phyloP scores from a whole-genome alignment of 2,888 invertebrate genomes.

The Andrena flavipes region DNA sequence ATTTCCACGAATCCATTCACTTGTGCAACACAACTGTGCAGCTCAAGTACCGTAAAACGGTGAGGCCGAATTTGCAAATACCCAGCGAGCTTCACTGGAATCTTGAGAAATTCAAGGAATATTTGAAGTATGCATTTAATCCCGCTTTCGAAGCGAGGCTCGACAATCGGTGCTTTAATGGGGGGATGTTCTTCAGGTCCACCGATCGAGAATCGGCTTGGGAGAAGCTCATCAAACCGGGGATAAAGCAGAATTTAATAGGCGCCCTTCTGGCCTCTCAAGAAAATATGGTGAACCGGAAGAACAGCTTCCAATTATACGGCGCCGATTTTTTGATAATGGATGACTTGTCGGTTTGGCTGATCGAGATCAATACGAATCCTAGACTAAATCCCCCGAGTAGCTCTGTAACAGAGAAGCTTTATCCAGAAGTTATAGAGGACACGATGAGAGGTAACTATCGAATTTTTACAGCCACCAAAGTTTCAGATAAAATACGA shows the following conservation, averaged over 20 bases:
- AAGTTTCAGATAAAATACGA: neutral
- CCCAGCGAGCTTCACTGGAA: slow-evolving; percentile 67
- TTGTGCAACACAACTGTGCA: slow-evolving; percentile 69
- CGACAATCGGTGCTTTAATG: neutral
- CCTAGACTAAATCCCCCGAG: slow-evolving; percentile 67
- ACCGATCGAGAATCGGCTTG: slow-evolving; percentile 59
- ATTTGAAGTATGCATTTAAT: slow-evolving; percentile 55
- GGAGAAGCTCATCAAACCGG: slow-evolving; percentile 65
- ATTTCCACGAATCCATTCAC: slow-evolving; percentile 70
- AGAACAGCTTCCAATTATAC: slow-evolving; percentile 70
- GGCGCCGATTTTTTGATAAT: slow-evolving; percentile 69
- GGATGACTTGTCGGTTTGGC: slow-evolving; percentile 69
- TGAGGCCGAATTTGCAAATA: slow-evolving; percentile 42
- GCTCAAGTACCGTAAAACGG: slow-evolving; percentile 60
- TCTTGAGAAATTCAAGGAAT: slow-evolving; percentile 67
- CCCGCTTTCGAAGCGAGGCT: neutral
- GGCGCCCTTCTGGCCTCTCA: slow-evolving; percentile 68
- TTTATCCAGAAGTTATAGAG: slow-evolving; percentile 69
- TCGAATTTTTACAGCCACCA: neutral
- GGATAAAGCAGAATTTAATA: slow-evolving; percentile 67
- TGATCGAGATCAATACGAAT: slow-evolving; percentile 69
- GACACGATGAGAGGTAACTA: slow-evolving; percentile 65
- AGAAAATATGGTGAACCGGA: slow-evolving; percentile 68
- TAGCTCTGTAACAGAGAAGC: slow-evolving; percentile 62
- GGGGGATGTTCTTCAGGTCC: slow-evolving; percentile 32